These are phyloP conservation scores for Oplegnathus fasciatus DNA, from an alignment of 2,113 vertebrate genomes.

Conservation along the genomic window DNA sequence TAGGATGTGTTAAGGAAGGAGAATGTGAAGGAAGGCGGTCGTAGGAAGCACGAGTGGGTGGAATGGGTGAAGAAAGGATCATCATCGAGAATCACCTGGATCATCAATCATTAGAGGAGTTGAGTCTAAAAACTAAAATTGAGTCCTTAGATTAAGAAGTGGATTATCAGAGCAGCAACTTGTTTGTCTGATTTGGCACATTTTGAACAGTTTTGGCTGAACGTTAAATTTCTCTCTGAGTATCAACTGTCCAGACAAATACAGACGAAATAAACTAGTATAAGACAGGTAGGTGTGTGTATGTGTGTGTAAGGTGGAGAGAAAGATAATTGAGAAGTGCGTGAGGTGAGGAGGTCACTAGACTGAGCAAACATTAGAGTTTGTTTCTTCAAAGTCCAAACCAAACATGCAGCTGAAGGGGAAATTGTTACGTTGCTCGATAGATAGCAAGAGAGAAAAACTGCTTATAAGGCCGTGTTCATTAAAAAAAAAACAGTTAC, in stretches of 20 bases:
- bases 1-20: not conserved
- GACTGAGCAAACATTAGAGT: constrained; percentile 48
- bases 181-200: not conserved
- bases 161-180: constrained; percentile 8
- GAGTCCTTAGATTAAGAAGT: not conserved
- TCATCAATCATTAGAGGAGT: not conserved
- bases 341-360: constrained; percentile 50
- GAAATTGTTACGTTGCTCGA: constrained; percentile 43
- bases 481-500: constrained; percentile 15
- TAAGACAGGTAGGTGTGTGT: constrained; percentile 2
- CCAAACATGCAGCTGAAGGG: constrained; percentile 40
- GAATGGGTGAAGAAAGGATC: not conserved
- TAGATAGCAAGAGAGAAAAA: constrained; percentile 14
- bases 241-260: not conserved
- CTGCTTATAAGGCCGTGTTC: not conserved
- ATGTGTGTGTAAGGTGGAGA: not conserved
- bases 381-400: constrained; percentile 43
- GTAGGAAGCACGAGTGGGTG: not conserved
- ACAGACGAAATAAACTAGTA: not conserved
- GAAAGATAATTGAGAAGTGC: constrained; percentile 28
- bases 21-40: not conserved
- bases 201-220: not conserved
- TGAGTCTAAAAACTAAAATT: not conserved
- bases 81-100: not conserved
- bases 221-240: not conserved